A percentile compares a stretch with the other conserved stretches of the same genome.
These are phyloP conservation scores for Pelochelys cantorii DNA, from an alignment of 2,797 vertebrate genomes.

Conservation along the genomic window DNA sequence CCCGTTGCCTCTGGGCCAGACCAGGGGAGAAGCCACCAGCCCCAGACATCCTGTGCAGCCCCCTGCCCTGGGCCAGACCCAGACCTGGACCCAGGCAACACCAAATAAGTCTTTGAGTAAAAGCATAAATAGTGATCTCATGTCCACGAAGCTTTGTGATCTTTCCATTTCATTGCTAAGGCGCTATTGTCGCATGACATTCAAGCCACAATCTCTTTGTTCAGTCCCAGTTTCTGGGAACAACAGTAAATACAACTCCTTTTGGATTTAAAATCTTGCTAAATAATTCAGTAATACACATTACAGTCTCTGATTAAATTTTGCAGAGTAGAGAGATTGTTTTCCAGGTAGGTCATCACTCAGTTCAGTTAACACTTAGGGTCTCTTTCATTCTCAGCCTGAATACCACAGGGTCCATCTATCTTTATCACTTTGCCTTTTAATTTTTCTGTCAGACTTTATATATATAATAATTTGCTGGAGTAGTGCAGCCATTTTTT, in stretches of 20 bases:
- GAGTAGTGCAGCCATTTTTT: constrained; percentile 38
- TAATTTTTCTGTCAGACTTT: constrained; percentile 65
- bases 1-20: too few relatives aligned
- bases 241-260: constrained; percentile 54
- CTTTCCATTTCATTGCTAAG: constrained; percentile 41
- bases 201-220: constrained; percentile 61
- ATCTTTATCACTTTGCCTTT: constrained; percentile 64
- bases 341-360: constrained; percentile 76
- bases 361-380: constrained; percentile 65
- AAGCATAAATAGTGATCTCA: constrained; percentile 53
- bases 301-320: constrained; percentile 70
- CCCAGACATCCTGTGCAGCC: too few relatives aligned
- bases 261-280: constrained; percentile 67
- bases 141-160: constrained; percentile 42
- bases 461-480: too few relatives aligned
- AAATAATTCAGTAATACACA: constrained; percentile 70
- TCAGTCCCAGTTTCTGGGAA: constrained; percentile 15
- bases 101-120: not conserved
- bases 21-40: too few relatives aligned
- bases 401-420: constrained; percentile 58
- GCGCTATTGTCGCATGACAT: constrained; percentile 38
- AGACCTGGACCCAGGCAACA: too few relatives aligned
- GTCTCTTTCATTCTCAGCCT: constrained; percentile 58
- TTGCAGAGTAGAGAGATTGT: constrained; percentile 69
- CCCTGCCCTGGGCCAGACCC: too few relatives aligned